Evolutionary conservation across 1,140 invertebrate genomes (phyloP), one percentile per base, ranked within the genome.

Genomic region (Lepidurus apus): DNA sequence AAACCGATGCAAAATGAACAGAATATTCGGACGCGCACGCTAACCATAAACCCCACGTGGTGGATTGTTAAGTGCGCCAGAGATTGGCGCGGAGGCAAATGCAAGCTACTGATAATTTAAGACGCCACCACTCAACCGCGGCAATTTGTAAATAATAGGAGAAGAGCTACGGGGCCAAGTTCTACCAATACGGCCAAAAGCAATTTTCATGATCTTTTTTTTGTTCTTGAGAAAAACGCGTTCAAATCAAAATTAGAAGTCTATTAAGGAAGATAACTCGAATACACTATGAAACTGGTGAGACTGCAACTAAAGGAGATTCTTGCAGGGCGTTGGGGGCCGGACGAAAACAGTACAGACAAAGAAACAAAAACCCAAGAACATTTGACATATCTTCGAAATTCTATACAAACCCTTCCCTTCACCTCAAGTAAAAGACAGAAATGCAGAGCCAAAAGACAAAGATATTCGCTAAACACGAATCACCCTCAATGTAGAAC

Each of bases 191-290:
- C 13, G 17, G 53, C 3, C 7, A 7, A 21, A n/a, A 65, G n/a
- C 6, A 65, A 34, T 34, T 34, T 34, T 34, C 34, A 34, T 34
- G 34, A 4, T 34, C 34, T 34, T 34, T 34, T 34, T 34, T 34
- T 34, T 34, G 2, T 34, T 34, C 2, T 34, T 34, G 34, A 47
- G 45, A 47, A 47, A 47, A 11, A 65, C 53, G 53, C 34, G 13
- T n/a, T 65, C 8, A 65, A 65, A 65, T 65, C 53, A 65, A 65
- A 65, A 65, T 65, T 65, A 65, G 53, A 65, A 17, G 53, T 65
- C 53, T 65, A 65, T 65, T 65, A 65, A 65, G 21, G 53, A 65
- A 65, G 53, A 65, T 65, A 65, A 65, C 53, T 65, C 13, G 53
- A 65, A 21, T 65, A 65, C 53, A 65, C 53, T 65, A 65, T 65